Evolutionary conservation across 1,140 invertebrate species (phyloP).

Genomic region (Maniola jurtina): DNA sequence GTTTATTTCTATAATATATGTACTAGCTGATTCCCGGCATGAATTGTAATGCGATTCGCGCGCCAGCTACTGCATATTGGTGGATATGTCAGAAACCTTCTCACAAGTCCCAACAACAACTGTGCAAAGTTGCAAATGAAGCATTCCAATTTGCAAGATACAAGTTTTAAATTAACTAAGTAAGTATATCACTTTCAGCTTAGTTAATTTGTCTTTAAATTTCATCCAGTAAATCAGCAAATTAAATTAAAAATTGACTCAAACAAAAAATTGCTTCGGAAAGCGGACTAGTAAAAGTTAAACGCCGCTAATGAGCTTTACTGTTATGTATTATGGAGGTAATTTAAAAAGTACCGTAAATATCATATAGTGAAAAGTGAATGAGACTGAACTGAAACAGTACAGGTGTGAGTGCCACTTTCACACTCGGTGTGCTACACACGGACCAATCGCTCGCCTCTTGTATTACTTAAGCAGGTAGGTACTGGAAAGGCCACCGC

Average conservation of each 20-base stretch:
- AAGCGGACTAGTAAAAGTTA: slow-evolving; percentile 3
- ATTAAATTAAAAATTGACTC: background rate
- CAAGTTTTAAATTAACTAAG: no score
- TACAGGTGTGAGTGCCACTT: slow-evolving; percentile 59
- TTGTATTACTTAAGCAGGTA: slow-evolving; percentile 4
- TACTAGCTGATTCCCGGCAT: no score
- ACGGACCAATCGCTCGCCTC: background rate
- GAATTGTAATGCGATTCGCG: no score
- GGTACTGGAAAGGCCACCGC: slow-evolving; percentile 2
- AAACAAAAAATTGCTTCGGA: background rate
- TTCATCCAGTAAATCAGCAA: background rate
- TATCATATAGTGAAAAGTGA: slow-evolving; percentile 46
- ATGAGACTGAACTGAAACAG: slow-evolving; percentile 49
- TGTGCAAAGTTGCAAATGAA: no score
- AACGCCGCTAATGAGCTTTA: slow-evolving; percentile 10
- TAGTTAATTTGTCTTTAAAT: background rate
- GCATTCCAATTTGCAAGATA: no score
- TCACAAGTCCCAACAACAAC: no score
- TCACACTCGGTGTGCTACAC: slow-evolving; percentile 50
- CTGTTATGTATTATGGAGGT: slow-evolving; percentile 5
- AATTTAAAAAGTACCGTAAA: slow-evolving; percentile 28
- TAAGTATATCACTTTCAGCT: no score
- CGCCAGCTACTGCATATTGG: no score
- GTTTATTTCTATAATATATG: background rate
- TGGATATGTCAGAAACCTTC: no score